phyloP scores from a whole-genome alignment of 2,888 invertebrate species.

The Scaptomyza reducta region DNA sequence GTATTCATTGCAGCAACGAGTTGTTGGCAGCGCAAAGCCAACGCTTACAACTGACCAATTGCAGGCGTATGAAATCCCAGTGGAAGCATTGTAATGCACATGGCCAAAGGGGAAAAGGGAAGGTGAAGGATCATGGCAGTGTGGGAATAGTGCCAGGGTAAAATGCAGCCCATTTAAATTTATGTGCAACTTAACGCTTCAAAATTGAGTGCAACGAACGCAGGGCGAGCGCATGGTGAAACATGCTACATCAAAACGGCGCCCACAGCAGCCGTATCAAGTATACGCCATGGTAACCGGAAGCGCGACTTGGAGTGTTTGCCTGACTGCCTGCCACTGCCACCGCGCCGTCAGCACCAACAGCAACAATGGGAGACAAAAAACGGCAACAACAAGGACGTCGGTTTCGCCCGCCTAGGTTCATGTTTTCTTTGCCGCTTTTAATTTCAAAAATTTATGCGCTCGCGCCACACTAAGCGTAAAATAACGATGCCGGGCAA shows the following conservation, averaged over 20 bases:
- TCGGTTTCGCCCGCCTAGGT: slow-evolving; percentile 69
- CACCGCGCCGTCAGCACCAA: slow-evolving; percentile 15
- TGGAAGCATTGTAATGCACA: slow-evolving; percentile 42
- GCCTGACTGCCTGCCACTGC: slow-evolving; percentile 56
- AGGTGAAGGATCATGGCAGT: neutral
- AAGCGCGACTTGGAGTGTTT: slow-evolving; percentile 78
- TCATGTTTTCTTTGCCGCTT: slow-evolving; percentile 80
- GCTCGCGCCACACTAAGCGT: slow-evolving; percentile 80
- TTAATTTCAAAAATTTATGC: slow-evolving; percentile 81
- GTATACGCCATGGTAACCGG: slow-evolving; percentile 76
- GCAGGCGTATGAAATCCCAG: slow-evolving; percentile 38
- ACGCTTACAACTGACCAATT: slow-evolving; percentile 28
- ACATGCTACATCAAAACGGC: slow-evolving; percentile 32
- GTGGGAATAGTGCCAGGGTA: neutral
- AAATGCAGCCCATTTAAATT: slow-evolving; percentile 68
- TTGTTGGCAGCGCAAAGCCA: slow-evolving; percentile 19
- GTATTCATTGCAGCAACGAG: slow-evolving; percentile 62
- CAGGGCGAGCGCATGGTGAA: slow-evolving; percentile 30
- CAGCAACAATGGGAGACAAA: slow-evolving; percentile 72
- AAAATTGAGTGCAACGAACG: slow-evolving; percentile 80
- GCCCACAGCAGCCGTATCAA: slow-evolving; percentile 69
- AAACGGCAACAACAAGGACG: slow-evolving; percentile 66
- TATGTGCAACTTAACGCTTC: slow-evolving; percentile 80
- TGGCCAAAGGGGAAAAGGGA: neutral
- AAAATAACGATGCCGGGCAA: slow-evolving; percentile 73